A percentile compares a stretch with the other conserved stretches of the same genome.
phyloP scores from a whole-genome alignment of 2,113 vertebrate species.

The Bubo scandiacus region DNA sequence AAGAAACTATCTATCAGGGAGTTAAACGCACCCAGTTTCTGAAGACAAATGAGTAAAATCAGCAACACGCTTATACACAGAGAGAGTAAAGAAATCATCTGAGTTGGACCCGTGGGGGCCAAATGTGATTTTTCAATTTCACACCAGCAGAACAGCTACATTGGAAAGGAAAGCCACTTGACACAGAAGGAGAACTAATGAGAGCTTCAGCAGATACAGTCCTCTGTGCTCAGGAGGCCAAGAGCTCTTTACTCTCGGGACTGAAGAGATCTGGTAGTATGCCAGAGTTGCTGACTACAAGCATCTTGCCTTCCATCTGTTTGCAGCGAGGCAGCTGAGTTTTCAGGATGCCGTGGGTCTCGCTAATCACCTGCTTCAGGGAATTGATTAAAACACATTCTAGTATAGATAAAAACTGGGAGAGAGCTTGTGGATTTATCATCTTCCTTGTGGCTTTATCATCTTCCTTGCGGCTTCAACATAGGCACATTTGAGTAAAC shows the following conservation, averaged over 20 bases:
- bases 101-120: accelerated
- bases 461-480: neutral
- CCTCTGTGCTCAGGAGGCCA: neutral
- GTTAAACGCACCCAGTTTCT: neutral
- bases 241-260: neutral
- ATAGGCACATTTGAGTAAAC: neutral
- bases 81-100: neutral
- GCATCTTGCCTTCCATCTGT: neutral
- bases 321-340: neutral
- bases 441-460: neutral
- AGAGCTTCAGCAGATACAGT: neutral
- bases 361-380: neutral
- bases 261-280: neutral
- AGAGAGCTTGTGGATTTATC: neutral
- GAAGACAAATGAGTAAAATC: neutral
- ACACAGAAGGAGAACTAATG: neutral
- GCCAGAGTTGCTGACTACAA: neutral
- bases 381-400: neutral
- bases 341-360: neutral
- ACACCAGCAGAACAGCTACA: neutral
- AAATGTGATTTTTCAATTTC: neutral
- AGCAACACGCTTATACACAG: neutral
- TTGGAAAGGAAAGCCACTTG: neutral
- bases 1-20: neutral
- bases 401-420: neutral